Evolutionary conservation across 1,140 invertebrate genomes (phyloP).

Genomic region (Oedothorax gibbosus): DNA sequence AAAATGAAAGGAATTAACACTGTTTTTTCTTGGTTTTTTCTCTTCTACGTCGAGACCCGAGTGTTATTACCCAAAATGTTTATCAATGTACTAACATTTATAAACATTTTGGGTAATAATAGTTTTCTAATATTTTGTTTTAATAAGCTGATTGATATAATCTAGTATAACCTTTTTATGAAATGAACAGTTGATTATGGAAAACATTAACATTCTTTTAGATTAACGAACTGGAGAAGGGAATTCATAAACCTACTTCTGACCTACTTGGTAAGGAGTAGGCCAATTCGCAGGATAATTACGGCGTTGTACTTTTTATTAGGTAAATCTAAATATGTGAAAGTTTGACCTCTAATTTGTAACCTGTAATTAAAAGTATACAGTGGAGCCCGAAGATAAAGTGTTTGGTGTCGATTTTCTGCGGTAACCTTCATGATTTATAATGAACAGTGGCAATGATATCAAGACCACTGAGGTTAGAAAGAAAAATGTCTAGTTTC

Average conservation of each 20-base stretch:
- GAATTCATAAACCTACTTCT: conserved; percentile 19
- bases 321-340: conserved; percentile 26
- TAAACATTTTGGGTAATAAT: no score
- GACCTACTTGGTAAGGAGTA: conserved; percentile 29
- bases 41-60: no score
- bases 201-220: conserved; percentile 31
- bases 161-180: conserved; percentile 9
- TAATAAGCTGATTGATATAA: conserved; percentile 22
- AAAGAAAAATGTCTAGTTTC: conserved; percentile 36
- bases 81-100: no score
- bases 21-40: no score
- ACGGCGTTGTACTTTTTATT: conserved; percentile 42
- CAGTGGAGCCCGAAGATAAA: conserved; percentile 19
- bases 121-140: neutral
- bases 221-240: conserved; percentile 42
- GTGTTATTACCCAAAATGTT: no score
- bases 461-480: conserved; percentile 29
- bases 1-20: no score
- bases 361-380: conserved; percentile 40
- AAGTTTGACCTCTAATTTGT: conserved; percentile 36
- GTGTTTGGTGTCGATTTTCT: conserved; percentile 15
- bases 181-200: conserved; percentile 27
- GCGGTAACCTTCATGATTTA: conserved; percentile 18
- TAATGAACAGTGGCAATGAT: conserved; percentile 43
- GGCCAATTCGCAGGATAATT: conserved; percentile 47